phyloP scores from a whole-genome alignment of 2,113 vertebrate genomes.

The Nycticryphes semicollaris region DNA sequence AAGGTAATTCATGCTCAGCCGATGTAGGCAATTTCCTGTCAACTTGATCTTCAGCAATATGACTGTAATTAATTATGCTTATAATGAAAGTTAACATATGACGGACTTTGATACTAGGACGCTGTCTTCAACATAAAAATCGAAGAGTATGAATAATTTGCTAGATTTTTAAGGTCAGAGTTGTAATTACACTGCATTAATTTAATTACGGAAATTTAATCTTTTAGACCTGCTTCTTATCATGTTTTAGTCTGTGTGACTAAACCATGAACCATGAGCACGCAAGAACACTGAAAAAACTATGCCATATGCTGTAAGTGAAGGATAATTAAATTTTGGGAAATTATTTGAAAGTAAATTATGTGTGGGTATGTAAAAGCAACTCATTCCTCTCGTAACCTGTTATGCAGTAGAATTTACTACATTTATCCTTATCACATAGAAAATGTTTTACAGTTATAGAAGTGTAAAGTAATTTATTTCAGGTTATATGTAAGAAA shows the following conservation, averaged over 20 bases:
- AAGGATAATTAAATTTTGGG: not conserved
- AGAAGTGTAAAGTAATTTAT: not conserved
- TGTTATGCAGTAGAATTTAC: not conserved
- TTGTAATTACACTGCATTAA: slow-evolving; percentile 32
- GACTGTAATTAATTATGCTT: not conserved
- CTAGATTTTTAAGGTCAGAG: slow-evolving; percentile 32
- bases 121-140: not conserved
- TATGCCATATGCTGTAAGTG: not conserved
- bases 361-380: not conserved
- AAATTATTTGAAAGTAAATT: not conserved
- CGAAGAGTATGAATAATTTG: not conserved
- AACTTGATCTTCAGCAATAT: not conserved
- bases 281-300: not conserved
- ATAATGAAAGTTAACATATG: not conserved
- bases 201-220: slow-evolving; percentile 48
- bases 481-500: not conserved
- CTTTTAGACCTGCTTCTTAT: not conserved
- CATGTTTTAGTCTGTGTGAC: not conserved
- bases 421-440: not conserved
- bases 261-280: not conserved
- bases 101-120: not conserved
- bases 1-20: not conserved
- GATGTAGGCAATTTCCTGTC: not conserved
- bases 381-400: not conserved
- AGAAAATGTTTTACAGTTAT: not conserved